phyloP scores from a whole-genome alignment of 1,140 invertebrate species.

The Lycorma delicatula region DNA sequence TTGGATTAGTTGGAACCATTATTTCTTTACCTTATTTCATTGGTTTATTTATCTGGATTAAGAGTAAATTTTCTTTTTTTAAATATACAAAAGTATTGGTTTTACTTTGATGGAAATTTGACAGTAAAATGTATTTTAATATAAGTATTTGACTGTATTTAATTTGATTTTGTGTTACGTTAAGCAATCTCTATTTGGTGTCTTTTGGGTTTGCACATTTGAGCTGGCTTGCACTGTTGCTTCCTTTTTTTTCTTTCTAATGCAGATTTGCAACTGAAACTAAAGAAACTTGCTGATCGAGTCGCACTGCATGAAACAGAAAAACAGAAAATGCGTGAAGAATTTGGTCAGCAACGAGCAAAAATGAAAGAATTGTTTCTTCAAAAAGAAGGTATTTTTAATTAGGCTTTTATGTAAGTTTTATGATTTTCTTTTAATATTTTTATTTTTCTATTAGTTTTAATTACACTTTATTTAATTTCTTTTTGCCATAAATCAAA shows the following conservation, averaged over 20 bases:
- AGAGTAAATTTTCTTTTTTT: no score
- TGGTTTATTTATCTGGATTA: no score
- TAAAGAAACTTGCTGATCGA: slow-evolving; percentile 35
- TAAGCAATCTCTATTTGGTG: neutral
- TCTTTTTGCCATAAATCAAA: slow-evolving; percentile 2
- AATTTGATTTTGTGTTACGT: no score
- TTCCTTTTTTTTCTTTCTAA: slow-evolving; percentile 13
- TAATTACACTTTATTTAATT: neutral
- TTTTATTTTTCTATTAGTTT: slow-evolving; percentile 4
- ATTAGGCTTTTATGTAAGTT: neutral
- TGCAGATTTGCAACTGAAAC: slow-evolving; percentile 22
- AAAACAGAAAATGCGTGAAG: slow-evolving; percentile 61
- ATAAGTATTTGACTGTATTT: no score
- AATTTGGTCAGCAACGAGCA: slow-evolving; percentile 81
- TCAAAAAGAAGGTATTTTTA: slow-evolving; percentile 80
- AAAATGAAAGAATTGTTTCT: slow-evolving; percentile 86
- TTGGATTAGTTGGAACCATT: no score
- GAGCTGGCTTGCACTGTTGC: no score
- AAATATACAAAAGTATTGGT: no score
- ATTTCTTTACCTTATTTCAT: no score
- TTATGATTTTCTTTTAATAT: neutral
- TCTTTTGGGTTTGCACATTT: neutral
- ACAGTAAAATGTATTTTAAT: no score
- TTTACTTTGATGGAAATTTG: no score
- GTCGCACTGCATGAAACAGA: slow-evolving; percentile 45